A percentile compares a stretch with the other conserved stretches of the same genome.
These are phyloP conservation scores for Rhinopomastus cyanomelas DNA, from an alignment of 2,113 vertebrate genomes.

Conservation along the genomic window DNA sequence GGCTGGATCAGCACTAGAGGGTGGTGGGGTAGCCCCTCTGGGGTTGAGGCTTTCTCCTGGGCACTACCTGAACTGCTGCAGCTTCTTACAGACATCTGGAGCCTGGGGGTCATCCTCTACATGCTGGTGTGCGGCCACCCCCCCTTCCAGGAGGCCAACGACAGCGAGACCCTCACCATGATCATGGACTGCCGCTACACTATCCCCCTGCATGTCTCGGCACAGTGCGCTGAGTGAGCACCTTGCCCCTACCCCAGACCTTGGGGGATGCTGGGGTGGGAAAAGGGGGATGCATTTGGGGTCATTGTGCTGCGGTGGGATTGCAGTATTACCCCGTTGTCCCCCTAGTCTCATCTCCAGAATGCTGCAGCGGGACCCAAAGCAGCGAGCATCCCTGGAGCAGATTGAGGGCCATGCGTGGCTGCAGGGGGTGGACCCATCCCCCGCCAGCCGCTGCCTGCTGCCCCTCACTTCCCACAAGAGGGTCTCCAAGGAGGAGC, in stretches of 20 bases:
- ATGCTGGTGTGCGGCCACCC: slow-evolving; percentile 88
- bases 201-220: slow-evolving; percentile 77
- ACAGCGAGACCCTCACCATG: slow-evolving; percentile 92
- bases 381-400: slow-evolving; percentile 77
- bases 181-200: slow-evolving; percentile 90
- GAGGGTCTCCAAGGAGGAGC: slow-evolving; percentile 74
- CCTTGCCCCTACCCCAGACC: neutral
- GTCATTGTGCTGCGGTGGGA: neutral
- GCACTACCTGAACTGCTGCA: neutral
- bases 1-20: neutral
- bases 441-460: slow-evolving; percentile 67
- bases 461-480: slow-evolving; percentile 78
- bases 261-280: neutral
- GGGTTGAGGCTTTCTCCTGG: neutral
- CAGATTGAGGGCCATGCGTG: slow-evolving; percentile 83
- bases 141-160: slow-evolving; percentile 90
- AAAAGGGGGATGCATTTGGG: neutral
- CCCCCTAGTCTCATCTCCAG: slow-evolving; percentile 80
- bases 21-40: fast-evolving
- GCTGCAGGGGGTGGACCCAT: slow-evolving; percentile 83
- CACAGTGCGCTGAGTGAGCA: slow-evolving; percentile 82
- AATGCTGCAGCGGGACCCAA: slow-evolving; percentile 87
- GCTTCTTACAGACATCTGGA: slow-evolving; percentile 84
- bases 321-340: fast-evolving
- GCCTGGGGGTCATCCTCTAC: slow-evolving; percentile 89